Evolutionary conservation across 23 tunicate species (phyloP).

Genomic region (Phallusia fumigata): DNA sequence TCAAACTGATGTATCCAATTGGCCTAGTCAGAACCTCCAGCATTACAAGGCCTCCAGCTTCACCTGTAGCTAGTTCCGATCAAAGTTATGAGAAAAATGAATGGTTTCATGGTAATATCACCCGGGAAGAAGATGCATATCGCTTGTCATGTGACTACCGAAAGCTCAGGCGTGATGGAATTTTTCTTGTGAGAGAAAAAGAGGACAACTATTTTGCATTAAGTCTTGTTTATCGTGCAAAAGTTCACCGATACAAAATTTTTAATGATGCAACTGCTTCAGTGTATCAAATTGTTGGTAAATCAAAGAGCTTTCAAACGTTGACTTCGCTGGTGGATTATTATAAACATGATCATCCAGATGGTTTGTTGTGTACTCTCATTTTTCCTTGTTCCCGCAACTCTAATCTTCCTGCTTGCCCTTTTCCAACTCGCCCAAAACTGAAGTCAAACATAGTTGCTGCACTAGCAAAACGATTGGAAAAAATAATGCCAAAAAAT

Average conservation of each 20-base stretch:
- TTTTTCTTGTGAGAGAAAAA: slow-evolving; percentile 59
- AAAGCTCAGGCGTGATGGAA: slow-evolving; percentile 32
- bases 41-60: neutral
- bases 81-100: slow-evolving; percentile 35
- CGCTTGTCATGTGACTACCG: slow-evolving; percentile 51
- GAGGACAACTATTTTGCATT: slow-evolving; percentile 40
- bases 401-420: neutral
- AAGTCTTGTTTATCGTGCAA: slow-evolving; percentile 46
- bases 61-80: neutral
- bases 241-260: slow-evolving; percentile 66
- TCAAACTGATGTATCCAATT: slow-evolving; percentile 46
- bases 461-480: neutral
- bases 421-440: neutral
- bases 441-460: neutral
- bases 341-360: neutral
- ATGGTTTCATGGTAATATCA: slow-evolving; percentile 72
- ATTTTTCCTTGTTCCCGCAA: neutral
- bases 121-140: slow-evolving; percentile 69
- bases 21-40: neutral
- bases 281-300: slow-evolving; percentile 29
- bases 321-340: slow-evolving; percentile 30
- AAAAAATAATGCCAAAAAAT: slow-evolving; percentile 9
- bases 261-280: slow-evolving; percentile 17
- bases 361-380: neutral
- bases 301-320: slow-evolving; percentile 18